These are phyloP conservation scores for Diadophis punctatus DNA, from an alignment of 2,113 vertebrate species.

Conservation along the genomic window DNA sequence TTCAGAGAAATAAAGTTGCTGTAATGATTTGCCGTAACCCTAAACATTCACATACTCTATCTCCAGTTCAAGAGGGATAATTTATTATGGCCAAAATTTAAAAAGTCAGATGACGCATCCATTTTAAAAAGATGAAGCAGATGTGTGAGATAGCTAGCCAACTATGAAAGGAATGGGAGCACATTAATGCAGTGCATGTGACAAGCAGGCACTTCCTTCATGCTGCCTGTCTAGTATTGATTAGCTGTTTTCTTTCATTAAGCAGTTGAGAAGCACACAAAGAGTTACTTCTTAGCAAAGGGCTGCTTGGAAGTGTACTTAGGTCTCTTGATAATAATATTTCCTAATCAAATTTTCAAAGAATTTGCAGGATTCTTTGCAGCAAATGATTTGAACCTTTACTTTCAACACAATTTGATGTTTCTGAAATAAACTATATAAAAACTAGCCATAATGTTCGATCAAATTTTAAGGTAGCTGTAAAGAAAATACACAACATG, in stretches of 20 bases:
- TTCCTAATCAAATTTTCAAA: background rate
- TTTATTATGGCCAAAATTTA: background rate
- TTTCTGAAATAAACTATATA: background rate
- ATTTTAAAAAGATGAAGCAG: background rate
- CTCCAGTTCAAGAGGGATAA: background rate
- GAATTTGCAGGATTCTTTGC: background rate
- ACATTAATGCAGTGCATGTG: background rate
- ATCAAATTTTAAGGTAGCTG: background rate
- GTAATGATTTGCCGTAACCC: background rate
- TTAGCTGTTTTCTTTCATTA: slow-evolving; percentile 22
- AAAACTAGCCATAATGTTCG: background rate
- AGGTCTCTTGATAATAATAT: background rate
- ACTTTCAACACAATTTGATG: background rate
- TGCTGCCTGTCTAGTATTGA: slow-evolving; percentile 4
- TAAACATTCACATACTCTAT: background rate
- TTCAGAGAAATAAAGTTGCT: slow-evolving; percentile 13
- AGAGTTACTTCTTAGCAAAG: background rate
- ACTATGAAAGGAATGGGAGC: background rate
- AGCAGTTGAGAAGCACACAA: background rate
- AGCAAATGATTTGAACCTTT: background rate
- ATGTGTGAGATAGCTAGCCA: background rate
- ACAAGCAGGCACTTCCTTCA: background rate
- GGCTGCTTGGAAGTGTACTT: background rate
- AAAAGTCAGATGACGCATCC: background rate
- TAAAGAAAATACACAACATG: background rate